phyloP scores from a whole-genome alignment of 1,140 invertebrate species.

The Condylostylus longicornis region DNA sequence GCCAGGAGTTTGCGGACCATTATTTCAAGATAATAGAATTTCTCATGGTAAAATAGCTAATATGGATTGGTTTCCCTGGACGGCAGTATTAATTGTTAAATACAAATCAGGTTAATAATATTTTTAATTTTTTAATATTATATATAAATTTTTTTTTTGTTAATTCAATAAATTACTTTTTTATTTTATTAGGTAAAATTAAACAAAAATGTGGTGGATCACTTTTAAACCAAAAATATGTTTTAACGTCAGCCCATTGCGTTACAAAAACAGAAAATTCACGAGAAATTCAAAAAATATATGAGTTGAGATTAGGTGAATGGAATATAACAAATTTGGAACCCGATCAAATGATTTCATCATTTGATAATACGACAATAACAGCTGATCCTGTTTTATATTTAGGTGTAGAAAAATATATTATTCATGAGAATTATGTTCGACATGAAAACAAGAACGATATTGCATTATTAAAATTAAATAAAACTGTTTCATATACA shows the following conservation, averaged over 20 bases:
- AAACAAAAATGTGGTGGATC: slow-evolving; percentile 43
- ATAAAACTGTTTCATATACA: slow-evolving; percentile 39
- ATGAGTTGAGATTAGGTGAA: slow-evolving; percentile 27
- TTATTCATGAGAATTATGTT: slow-evolving; percentile 52
- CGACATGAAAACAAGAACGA: slow-evolving; percentile 46
- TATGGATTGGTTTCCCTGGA: slow-evolving; percentile 21
- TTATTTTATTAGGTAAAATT: too few relatives aligned
- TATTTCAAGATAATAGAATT: slow-evolving; percentile 11
- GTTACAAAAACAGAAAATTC: too few relatives aligned
- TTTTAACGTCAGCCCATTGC: slow-evolving; percentile 42
- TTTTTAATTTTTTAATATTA: too few relatives aligned
- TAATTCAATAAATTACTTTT: too few relatives aligned
- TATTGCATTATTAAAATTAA: slow-evolving; percentile 56
- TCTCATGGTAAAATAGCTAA: slow-evolving; percentile 10
- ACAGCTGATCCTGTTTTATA: slow-evolving; percentile 43
- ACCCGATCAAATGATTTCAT: too few relatives aligned
- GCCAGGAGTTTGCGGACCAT: slow-evolving; percentile 16
- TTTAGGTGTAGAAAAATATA: slow-evolving; percentile 43
- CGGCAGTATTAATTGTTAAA: too few relatives aligned
- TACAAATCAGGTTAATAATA: too few relatives aligned
- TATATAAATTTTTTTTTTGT: too few relatives aligned
- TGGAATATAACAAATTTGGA: slow-evolving; percentile 24
- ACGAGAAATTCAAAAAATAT: slow-evolving; percentile 38
- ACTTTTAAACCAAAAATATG: slow-evolving; percentile 37
- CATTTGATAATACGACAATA: too few relatives aligned